phyloP scores from a whole-genome alignment of 2,797 vertebrate genomes.

The Danio jaintianensis region DNA sequence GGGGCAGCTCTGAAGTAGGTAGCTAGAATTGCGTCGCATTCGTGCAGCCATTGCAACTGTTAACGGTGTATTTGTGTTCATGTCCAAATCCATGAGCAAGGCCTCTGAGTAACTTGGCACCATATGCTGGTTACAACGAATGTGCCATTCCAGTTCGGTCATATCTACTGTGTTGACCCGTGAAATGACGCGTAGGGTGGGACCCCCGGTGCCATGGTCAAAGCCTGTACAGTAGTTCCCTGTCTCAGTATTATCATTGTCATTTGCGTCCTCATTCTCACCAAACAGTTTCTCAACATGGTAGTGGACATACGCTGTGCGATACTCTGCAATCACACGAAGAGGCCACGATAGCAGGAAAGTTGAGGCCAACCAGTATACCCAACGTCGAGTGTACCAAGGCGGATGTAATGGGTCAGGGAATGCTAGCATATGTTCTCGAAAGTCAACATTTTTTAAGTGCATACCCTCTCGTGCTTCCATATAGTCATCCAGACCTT shows the following conservation, averaged over 20 bases:
- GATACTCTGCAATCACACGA: conserved; percentile 76
- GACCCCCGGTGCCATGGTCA: conserved; percentile 60
- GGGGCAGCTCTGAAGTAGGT: conserved; percentile 77
- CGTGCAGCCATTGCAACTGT: conserved; percentile 53
- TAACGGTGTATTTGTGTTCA: conserved; percentile 50
- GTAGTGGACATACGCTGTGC: conserved; percentile 82
- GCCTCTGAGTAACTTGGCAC: conserved; percentile 84
- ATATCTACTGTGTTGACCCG: conserved; percentile 82
- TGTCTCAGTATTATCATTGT: conserved; percentile 58
- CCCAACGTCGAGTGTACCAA: conserved; percentile 77
- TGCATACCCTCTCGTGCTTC: conserved; percentile 84
- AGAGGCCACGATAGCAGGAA: conserved; percentile 80
- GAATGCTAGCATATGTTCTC: conserved; percentile 80
- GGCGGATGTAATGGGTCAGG: conserved; percentile 75
- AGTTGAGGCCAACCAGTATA: conserved; percentile 79
- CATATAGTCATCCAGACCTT: conserved; percentile 84
- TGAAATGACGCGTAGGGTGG: conserved; percentile 69
- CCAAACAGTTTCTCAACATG: conserved; percentile 85
- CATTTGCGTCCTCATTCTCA: conserved; percentile 68
- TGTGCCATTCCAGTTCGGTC: conserved; percentile 84
- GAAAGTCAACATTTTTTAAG: conserved; percentile 82
- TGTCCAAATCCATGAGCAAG: conserved; percentile 76
- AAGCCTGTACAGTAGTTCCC: conserved; percentile 57
- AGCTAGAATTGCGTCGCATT: conserved; percentile 68
- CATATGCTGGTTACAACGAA: conserved; percentile 83